Evolutionary conservation across 2,888 invertebrate genomes (phyloP).

Genomic region (Crossocerus cetratus): DNA sequence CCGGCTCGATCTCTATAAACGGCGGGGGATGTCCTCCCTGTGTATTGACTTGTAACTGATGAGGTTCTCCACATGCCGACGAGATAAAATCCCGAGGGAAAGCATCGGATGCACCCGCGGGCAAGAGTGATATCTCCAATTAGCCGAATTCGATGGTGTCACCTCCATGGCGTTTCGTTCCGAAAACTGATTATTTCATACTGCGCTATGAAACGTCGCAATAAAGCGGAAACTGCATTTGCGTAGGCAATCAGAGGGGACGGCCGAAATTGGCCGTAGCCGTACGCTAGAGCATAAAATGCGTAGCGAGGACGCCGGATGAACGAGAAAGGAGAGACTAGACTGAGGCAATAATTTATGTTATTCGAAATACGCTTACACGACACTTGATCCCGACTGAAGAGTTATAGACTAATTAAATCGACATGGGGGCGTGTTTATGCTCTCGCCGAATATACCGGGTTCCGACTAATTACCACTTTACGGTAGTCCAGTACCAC

Average conservation of each 20-base stretch:
- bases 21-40: too few species aligned
- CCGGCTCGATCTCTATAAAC: too few species aligned
- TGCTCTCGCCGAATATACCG: slow-evolving; percentile 58
- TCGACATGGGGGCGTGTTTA: slow-evolving; percentile 67
- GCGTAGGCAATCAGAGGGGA: neutral
- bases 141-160: too few species aligned
- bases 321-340: slow-evolving; percentile 28
- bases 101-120: too few species aligned
- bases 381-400: slow-evolving; percentile 38
- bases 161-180: too few species aligned
- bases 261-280: neutral
- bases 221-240: too few species aligned
- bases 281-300: neutral
- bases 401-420: slow-evolving; percentile 71
- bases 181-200: too few species aligned
- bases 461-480: slow-evolving; percentile 62
- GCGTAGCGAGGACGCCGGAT: slow-evolving; percentile 11
- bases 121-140: too few species aligned
- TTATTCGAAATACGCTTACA: slow-evolving; percentile 40
- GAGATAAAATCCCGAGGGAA: too few species aligned
- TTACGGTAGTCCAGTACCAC: slow-evolving; percentile 55
- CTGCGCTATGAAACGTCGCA: too few species aligned
- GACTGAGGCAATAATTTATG: slow-evolving; percentile 50
- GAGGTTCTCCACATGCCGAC: too few species aligned
- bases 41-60: too few species aligned